phyloP scores from a whole-genome alignment of 2,888 invertebrate genomes.

The Diploptera punctata region DNA sequence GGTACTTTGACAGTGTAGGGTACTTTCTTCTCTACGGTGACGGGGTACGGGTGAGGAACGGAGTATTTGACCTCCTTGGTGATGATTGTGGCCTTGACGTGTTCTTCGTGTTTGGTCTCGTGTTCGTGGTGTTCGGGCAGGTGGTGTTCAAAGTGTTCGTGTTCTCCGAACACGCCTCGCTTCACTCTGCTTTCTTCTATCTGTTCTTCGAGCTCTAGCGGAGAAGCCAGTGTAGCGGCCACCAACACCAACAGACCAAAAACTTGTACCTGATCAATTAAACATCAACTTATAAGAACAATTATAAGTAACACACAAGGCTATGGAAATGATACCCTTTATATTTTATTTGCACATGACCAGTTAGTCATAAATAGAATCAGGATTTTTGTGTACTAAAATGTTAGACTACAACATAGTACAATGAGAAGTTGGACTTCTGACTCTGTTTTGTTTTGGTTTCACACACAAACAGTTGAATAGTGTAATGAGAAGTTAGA shows the following conservation, averaged over 20 bases:
- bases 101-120: constrained; percentile 18
- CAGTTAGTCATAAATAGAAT: no score
- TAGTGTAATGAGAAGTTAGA: no score
- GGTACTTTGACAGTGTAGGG: constrained; percentile 56
- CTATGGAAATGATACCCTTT: no score
- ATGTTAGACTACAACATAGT: no score
- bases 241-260: neutral
- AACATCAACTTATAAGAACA: no score
- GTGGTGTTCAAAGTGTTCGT: neutral
- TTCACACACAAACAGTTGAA: no score
- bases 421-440: no score
- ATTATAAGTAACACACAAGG: no score
- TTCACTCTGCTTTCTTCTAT: neutral
- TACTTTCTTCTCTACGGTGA: constrained; percentile 51
- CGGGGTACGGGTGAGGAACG: constrained; percentile 54
- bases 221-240: neutral
- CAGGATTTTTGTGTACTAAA: no score
- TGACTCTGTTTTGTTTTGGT: no score
- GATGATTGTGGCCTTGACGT: constrained; percentile 37
- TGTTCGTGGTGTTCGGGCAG: neutral
- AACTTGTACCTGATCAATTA: no score
- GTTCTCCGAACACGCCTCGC: neutral
- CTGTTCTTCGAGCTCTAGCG: neutral
- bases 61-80: constrained; percentile 39
- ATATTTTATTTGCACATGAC: no score